Evolutionary conservation across 2,113 vertebrate genomes (phyloP).

Genomic region (Pelecanus crispus): DNA sequence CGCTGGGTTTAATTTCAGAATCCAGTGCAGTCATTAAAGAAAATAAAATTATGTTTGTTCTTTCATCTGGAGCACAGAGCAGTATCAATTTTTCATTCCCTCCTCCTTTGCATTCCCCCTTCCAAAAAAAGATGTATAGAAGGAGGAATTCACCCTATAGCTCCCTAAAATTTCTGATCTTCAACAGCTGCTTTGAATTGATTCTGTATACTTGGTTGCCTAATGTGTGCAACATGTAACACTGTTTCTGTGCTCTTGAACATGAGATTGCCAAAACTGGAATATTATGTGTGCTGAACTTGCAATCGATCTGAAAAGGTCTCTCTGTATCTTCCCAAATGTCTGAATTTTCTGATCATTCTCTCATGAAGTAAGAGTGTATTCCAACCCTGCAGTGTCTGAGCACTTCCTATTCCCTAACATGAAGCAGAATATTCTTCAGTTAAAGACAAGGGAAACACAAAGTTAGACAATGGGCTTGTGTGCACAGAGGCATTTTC

Average conservation of each 20-base stretch:
- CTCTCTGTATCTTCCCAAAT: neutral
- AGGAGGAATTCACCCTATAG: conserved; percentile 16
- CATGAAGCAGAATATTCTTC: neutral
- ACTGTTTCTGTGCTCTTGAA: neutral
- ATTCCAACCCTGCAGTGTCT: neutral
- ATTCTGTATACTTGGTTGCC: neutral
- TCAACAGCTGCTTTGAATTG: conserved; percentile 47
- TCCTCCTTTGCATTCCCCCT: conserved; percentile 38
- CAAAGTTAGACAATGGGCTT: neutral
- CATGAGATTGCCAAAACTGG: neutral
- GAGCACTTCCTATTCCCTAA: neutral
- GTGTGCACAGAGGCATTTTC: neutral
- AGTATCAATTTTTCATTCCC: conserved; percentile 45
- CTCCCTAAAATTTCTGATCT: conserved; percentile 6
- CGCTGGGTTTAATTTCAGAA: conserved; percentile 51
- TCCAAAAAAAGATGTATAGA: neutral
- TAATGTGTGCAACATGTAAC: conserved; percentile 21
- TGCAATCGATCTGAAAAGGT: neutral
- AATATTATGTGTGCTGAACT: neutral
- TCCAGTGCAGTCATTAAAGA: conserved; percentile 39
- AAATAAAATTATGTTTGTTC: conserved; percentile 51
- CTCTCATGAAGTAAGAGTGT: neutral
- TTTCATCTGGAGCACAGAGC: conserved; percentile 30
- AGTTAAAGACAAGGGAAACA: neutral
- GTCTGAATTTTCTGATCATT: neutral